A percentile compares a stretch with the other conserved stretches of the same genome.
Evolutionary conservation across 2,113 vertebrate genomes (phyloP).

Genomic region (Barbus barbus): DNA sequence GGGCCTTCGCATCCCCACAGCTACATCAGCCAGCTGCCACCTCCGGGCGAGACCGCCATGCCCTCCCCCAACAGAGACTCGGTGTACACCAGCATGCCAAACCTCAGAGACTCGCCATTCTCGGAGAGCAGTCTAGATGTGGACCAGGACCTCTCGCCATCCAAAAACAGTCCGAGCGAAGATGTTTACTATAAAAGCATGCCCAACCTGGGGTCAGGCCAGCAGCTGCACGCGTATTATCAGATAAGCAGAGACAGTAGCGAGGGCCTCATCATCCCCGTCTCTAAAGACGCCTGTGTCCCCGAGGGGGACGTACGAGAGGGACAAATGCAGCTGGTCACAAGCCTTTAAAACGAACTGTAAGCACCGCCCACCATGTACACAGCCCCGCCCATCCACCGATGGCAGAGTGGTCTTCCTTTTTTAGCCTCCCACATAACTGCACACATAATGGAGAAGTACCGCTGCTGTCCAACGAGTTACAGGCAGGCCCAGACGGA

Average conservation of each 20-base stretch:
- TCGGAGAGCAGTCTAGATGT: constrained; percentile 90
- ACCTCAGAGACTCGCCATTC: constrained; percentile 94
- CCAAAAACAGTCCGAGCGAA: constrained; percentile 90
- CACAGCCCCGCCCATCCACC: constrained; percentile 51
- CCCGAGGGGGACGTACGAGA: constrained; percentile 96
- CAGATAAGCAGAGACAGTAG: constrained; percentile 94
- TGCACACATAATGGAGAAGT: constrained; percentile 95
- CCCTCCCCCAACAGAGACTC: constrained; percentile 99
- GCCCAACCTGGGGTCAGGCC: constrained; percentile 93
- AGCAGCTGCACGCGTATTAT: constrained; percentile 95
- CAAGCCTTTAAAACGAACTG: constrained; percentile 87
- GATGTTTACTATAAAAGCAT: constrained; percentile 99
- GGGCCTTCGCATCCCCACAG: constrained; percentile 70
- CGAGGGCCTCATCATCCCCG: constrained; percentile 95
- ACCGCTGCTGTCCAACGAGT: constrained; percentile 91
- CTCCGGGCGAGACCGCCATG: constrained; percentile 84
- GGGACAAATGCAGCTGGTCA: constrained; percentile 99
- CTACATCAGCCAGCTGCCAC: constrained; percentile 86
- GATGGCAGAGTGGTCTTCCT: constrained; percentile 30
- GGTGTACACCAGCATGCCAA: constrained; percentile 98
- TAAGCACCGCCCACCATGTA: constrained; percentile 56
- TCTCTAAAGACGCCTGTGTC: constrained; percentile 91
- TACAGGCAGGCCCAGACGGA: constrained; percentile 68
- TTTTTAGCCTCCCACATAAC: constrained; percentile 71
- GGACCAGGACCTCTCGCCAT: constrained; percentile 92